Conservation (phyloP, 2,113 vertebrate species). For the Rissa tridactyla region DNA sequence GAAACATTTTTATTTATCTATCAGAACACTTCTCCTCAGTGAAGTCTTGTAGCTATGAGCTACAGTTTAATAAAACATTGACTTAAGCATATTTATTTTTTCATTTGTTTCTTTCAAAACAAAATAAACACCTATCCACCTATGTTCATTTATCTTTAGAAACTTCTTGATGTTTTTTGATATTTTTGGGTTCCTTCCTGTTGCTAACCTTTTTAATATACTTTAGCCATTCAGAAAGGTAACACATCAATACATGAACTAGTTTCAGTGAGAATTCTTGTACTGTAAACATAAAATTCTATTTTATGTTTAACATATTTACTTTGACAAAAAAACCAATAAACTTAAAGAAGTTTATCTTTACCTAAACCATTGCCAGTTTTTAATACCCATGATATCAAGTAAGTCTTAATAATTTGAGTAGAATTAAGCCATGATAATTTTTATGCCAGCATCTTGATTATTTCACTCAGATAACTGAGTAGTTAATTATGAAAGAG, state of each 20-base stretch:
- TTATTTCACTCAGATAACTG: not conserved
- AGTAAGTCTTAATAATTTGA: not conserved
- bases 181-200: not conserved
- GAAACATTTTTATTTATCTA: not conserved
- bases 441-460: not conserved
- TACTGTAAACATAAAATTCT: not conserved
- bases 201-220: not conserved
- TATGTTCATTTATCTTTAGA: not conserved
- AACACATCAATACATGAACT: not conserved
- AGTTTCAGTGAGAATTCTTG: not conserved
- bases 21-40: not conserved
- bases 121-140: not conserved
- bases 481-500: not conserved
- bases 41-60: not conserved
- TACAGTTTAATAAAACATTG: not conserved
- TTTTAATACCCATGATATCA: not conserved
- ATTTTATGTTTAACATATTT: not conserved
- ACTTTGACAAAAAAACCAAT: not conserved
- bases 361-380: not conserved
- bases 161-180: rapidly evolving
- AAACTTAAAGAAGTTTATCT: not conserved
- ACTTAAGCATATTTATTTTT: not conserved
- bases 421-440: not conserved
- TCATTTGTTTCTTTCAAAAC: not conserved
- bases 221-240: not conserved